These are phyloP conservation scores for Turdus rufiventris DNA, from an alignment of 2,113 vertebrate genomes.

Conservation along the genomic window DNA sequence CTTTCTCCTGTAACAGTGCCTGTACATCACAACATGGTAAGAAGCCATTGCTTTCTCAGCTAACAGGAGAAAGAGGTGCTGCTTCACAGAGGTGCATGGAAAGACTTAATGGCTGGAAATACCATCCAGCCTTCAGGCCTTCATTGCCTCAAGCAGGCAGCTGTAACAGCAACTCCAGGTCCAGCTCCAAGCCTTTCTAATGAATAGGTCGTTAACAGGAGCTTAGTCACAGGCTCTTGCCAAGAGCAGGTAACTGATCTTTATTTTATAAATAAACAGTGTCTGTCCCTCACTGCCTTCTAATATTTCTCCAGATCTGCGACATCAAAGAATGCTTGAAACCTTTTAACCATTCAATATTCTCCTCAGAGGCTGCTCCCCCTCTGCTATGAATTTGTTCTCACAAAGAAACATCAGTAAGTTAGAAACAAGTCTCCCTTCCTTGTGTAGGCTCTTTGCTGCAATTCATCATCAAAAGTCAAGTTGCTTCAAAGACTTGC, in stretches of 20 bases:
- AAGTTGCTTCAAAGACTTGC: conserved; percentile 56
- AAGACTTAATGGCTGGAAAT: not conserved
- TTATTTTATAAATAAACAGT: conserved; percentile 67
- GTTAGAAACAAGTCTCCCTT: conserved; percentile 44
- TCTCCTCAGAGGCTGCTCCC: conserved; percentile 39
- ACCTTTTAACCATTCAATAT: conserved; percentile 34
- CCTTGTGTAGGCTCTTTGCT: conserved; percentile 17
- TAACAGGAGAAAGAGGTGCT: not conserved
- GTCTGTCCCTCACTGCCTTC: not conserved
- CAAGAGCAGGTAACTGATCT: conserved; percentile 66
- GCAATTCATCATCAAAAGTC: conserved; percentile 60
- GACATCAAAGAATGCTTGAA: conserved; percentile 49
- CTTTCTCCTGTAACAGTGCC: not conserved
- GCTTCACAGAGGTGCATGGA: not conserved
- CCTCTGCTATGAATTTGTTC: conserved; percentile 61
- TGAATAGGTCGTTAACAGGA: conserved; percentile 57
- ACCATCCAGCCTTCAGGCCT: not conserved
- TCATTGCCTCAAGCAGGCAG: not conserved
- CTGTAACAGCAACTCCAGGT: not conserved
- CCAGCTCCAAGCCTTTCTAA: not conserved
- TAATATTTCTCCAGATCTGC: conserved; percentile 21
- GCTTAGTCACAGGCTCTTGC: conserved; percentile 16
- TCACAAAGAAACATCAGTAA: conserved; percentile 70
- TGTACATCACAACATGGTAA: not conserved
- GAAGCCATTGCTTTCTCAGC: not conserved